Conservation (phyloP, 35 echinoderm and acorn worm genomes). For the Lytechinus variegatus region DNA sequence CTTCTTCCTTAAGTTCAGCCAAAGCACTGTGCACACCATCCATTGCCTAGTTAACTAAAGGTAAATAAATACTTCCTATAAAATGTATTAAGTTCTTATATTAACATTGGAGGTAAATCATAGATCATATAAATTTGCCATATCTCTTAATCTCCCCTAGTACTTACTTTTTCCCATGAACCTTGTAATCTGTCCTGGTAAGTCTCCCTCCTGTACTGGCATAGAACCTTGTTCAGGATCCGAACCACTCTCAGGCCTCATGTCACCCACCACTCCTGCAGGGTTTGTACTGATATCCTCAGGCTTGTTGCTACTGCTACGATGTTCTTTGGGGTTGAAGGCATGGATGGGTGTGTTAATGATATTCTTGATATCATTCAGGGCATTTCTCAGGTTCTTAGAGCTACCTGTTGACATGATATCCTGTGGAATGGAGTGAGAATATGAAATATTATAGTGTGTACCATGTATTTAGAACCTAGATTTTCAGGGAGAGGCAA, state of each 20-base stretch:
- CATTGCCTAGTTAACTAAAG: no score
- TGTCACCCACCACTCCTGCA: slow-evolving; percentile 40
- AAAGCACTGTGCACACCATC: no score
- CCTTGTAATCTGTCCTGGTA: slow-evolving; percentile 92
- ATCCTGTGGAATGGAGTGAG: slow-evolving; percentile 30
- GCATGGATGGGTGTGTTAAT: slow-evolving; percentile 72
- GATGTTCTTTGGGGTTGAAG: slow-evolving; percentile 44
- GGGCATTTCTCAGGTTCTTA: slow-evolving; percentile 62
- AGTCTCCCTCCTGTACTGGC: slow-evolving; percentile 76
- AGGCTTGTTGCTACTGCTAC: slow-evolving; percentile 46
- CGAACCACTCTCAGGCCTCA: neutral
- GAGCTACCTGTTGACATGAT: slow-evolving; percentile 56
- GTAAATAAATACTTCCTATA: no score
- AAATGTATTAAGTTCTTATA: no score
- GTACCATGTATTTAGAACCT: no score
- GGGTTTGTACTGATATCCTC: slow-evolving; percentile 58
- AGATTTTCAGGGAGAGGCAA: no score
- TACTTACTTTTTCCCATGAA: slow-evolving; percentile 96
- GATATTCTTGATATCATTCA: slow-evolving; percentile 79
- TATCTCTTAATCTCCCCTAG: no score
- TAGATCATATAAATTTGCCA: no score
- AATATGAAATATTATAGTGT: no score
- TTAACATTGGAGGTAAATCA: no score
- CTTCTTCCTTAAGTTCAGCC: no score
- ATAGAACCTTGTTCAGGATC: slow-evolving; percentile 49